These are phyloP conservation scores for Petroica traversi DNA, from an alignment of 2,113 vertebrate species.

Conservation along the genomic window DNA sequence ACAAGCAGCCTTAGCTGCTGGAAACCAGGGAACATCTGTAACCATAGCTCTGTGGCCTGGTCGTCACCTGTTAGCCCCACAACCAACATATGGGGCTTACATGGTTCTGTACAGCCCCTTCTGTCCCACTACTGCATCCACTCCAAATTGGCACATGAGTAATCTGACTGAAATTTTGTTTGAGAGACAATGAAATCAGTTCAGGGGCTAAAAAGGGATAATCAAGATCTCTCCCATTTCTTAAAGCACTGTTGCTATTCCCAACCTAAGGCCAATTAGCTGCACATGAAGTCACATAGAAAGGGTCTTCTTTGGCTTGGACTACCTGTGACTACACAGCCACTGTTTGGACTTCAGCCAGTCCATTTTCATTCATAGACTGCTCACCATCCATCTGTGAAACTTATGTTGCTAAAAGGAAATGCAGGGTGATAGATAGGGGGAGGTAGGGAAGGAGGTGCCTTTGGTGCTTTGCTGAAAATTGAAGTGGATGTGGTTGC, in stretches of 20 bases:
- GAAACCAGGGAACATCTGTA: not conserved
- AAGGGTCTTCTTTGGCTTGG: not conserved
- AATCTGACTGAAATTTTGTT: not conserved
- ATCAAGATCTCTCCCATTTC: not conserved
- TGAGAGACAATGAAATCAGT: not conserved
- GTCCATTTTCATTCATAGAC: not conserved
- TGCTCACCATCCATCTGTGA: not conserved
- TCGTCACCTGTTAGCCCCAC: not conserved
- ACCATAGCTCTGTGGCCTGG: not conserved
- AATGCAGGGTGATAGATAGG: not conserved
- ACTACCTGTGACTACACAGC: not conserved
- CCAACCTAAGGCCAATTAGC: not conserved
- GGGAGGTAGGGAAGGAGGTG: not conserved
- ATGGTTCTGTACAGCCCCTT: not conserved
- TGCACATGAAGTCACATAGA: not conserved
- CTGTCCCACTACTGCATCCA: not conserved
- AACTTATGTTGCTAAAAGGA: not conserved
- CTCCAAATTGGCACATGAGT: not conserved
- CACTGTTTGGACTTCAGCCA: not conserved
- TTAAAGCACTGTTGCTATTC: not conserved
- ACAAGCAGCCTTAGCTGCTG: not conserved
- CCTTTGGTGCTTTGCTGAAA: not conserved
- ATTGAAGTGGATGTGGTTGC: not conserved
- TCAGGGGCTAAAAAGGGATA: not conserved
- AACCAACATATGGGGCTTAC: fast-evolving